Conservation (phyloP, 2,113 vertebrate species). For the Phrynosoma platyrhinos region DNA sequence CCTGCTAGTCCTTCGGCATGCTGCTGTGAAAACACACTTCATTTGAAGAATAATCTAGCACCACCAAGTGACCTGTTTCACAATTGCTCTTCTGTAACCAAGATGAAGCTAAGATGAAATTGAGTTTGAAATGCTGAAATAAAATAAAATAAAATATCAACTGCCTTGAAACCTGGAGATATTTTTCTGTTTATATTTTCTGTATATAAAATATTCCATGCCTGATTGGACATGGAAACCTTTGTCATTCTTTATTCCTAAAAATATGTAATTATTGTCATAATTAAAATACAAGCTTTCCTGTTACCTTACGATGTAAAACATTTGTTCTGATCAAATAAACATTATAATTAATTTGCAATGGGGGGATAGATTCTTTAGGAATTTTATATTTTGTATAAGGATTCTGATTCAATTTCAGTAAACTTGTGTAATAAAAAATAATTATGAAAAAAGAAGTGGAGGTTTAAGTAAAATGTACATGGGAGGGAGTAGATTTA, state of each 20-base stretch:
- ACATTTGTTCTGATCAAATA: slow-evolving; percentile 19
- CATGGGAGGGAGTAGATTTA: too few species aligned
- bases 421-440: too few species aligned
- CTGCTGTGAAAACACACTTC: slow-evolving; percentile 13
- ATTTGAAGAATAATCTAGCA: slow-evolving; percentile 74
- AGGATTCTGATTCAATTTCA: too few species aligned
- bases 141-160: neutral
- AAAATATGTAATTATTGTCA: neutral
- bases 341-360: too few species aligned
- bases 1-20: slow-evolving; percentile 36
- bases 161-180: slow-evolving; percentile 1
- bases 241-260: neutral
- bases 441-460: too few species aligned
- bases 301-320: slow-evolving; percentile 7
- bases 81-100: slow-evolving; percentile 41
- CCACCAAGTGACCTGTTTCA: slow-evolving; percentile 74
- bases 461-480: too few species aligned
- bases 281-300: slow-evolving; percentile 17
- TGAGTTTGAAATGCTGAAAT: neutral
- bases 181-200: too few species aligned
- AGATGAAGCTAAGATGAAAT: neutral
- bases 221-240: neutral
- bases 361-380: too few species aligned
- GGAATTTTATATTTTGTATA: too few species aligned
- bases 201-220: too few species aligned